A percentile compares a stretch with the other conserved stretches of the same genome.
Conservation (phyloP, 2,888 invertebrate species). For the Acrobasis consociella region DNA sequence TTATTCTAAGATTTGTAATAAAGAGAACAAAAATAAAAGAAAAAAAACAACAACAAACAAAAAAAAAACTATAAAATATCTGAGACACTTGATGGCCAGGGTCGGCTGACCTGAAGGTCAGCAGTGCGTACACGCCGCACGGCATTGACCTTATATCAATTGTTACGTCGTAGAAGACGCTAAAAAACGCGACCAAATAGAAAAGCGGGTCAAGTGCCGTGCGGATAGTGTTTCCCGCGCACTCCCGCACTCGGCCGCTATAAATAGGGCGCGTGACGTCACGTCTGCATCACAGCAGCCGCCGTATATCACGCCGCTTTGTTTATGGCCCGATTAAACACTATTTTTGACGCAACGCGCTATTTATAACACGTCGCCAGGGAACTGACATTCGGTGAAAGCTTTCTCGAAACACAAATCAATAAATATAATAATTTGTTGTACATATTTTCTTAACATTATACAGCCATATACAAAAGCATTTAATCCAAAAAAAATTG, state of each 20-base stretch:
- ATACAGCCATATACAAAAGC: no score
- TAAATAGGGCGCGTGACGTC: constrained; percentile 62
- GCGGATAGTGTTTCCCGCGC: constrained; percentile 68
- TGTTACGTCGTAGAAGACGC: constrained; percentile 48
- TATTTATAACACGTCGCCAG: constrained; percentile 46
- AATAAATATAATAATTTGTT: constrained; percentile 30
- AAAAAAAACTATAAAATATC: constrained; percentile 49
- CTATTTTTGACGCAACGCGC: constrained; percentile 49
- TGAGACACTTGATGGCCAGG: constrained; percentile 36
- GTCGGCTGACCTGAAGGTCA: constrained; percentile 51
- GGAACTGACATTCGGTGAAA: constrained; percentile 27
- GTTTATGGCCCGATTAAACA: constrained; percentile 66
- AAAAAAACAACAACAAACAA: constrained; percentile 59
- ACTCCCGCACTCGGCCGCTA: constrained; percentile 42
- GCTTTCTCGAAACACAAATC: constrained; percentile 25
- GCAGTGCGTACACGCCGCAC: constrained; percentile 57
- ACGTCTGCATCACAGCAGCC: constrained; percentile 65
- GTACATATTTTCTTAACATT: no score
- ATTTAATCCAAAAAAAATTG: no score
- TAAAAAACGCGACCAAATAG: constrained; percentile 50
- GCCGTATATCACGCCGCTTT: constrained; percentile 60
- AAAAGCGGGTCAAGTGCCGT: constrained; percentile 68
- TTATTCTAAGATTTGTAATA: constrained; percentile 81
- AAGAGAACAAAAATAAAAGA: constrained; percentile 76
- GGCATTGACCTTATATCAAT: constrained; percentile 72